Base-by-base conservation (phyloP, 1,140 invertebrate species). In the Cecropterus lyciades region DNA sequence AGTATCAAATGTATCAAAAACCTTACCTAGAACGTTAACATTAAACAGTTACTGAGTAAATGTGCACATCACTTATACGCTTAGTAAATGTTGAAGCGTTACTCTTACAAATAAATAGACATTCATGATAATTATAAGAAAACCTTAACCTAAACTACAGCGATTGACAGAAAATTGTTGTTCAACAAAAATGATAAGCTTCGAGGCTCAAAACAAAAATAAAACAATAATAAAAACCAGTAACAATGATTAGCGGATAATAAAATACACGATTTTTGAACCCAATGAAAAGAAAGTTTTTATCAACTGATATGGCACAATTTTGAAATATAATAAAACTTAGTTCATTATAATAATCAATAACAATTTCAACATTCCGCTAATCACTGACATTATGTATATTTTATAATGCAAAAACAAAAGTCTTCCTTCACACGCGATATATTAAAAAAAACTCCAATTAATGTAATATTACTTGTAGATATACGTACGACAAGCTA, bases 1-100 rank as follows among this genome's bases (percentile, higher is more conserved):
- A 84, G 88, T 92, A 91, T 92, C 89, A 92, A 91, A 91, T 89
- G 87, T 92, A 91, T 92, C 85, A 92, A 86, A 91, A 89, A 88
- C 67, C 84, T 90, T 87, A 89, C 70, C 84, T 88, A 88, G 77
- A 82, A 77, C 68, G 60, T 87, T 86, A 88, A 84, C 77, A 51
- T 84, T 88, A 85, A 84, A 85, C 77, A 78, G 75, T 84, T 86
- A 87, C 67, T 81, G 89, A 89, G 82, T 89, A 89, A 87, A 86
- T 81, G 86, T 86, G 85, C 85, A 83, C 74, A 83, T 87, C 80
- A 84, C 84, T 88, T 90, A 88, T 67, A 84, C 78, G 81, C 80
- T 85, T 84, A 86, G 66, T 82, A 76, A 77, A 86, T 80, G 80
- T 79, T 65, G 64, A 85, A 89, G 87, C 82, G 82, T 79, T 87